Base-by-base conservation (phyloP, 2,797 vertebrate species). In the Babyrousa celebensis region DNA sequence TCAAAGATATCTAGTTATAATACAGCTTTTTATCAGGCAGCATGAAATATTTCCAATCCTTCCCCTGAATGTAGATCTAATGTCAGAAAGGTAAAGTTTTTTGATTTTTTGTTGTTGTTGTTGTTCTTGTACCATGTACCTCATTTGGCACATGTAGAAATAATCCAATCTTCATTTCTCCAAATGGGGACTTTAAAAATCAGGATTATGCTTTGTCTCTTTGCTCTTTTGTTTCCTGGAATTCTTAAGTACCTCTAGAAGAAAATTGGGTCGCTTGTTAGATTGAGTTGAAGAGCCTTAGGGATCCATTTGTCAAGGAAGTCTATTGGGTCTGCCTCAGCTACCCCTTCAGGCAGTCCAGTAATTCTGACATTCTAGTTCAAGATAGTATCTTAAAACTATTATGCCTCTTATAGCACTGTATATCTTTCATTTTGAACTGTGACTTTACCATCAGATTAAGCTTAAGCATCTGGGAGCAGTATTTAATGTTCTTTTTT, bases 241-340 rank as follows among this genome's bases (percentile, higher is more conserved):
- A 93, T 96, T 94, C 77, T 96, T 95, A 97, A 96, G 90, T 77
- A 95, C 68, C 87, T 96, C 91, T 93, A 74, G 88, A 96, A 97
- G 89, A 78, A 98, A 98, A 97, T 40, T 97, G 94, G 95, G 95
- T 97, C 84, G 0, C 93, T 96, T 71, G 18, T 97, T 97, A 96
- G 92, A 97, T 93, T 91, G 85, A 90, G 91, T 68, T 90, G 91
- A 95, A 85, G 89, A 97, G 96, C 95, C 95, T 96, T 74, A 87
- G 95, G 95, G 91, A 97, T 94, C 91, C 48, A 92, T 90, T 93
- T 97, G 87, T 93, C 89, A 84, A 72, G 58, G 86, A 93, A 93
- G 32, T 97, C 96, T 94, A 56, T 93, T 96, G 95, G 93, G 97
- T 97, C 80, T 97, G 54, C 72, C 84, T 97, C 63, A 36, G 85